These are phyloP conservation scores for Spondyliosoma cantharus DNA, from an alignment of 2,797 vertebrate genomes.

Conservation along the genomic window DNA sequence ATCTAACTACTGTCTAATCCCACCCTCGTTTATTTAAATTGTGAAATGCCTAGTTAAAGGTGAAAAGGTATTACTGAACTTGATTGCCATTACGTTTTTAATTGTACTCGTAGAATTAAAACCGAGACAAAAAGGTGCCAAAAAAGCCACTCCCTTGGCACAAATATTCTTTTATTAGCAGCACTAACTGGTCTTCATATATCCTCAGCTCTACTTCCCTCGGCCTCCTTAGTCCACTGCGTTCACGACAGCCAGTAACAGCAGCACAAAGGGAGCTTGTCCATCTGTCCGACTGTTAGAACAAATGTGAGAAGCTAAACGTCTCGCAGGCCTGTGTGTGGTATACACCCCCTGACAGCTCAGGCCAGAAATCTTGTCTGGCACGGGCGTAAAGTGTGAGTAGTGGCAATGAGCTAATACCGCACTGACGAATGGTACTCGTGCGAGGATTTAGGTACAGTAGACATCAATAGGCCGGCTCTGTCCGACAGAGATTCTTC, in stretches of 20 bases:
- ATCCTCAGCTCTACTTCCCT: conserved; percentile 13
- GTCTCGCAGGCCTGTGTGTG: conserved; percentile 28
- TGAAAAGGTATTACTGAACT: not conserved
- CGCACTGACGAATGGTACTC: conserved; percentile 53
- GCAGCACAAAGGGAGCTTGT: conserved; percentile 41
- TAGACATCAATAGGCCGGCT: conserved; percentile 47
- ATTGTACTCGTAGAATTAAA: not conserved
- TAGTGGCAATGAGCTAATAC: conserved; percentile 50
- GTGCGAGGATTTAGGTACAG: conserved; percentile 37
- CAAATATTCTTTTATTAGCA: conserved; percentile 28
- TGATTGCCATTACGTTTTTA: conserved; percentile 22
- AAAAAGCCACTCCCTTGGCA: conserved; percentile 24
- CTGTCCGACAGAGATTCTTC: conserved; percentile 62
- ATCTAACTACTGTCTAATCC: not conserved
- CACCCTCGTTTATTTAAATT: not conserved
- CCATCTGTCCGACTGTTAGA: conserved; percentile 58
- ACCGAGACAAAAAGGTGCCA: conserved; percentile 41
- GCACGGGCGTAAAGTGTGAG: conserved; percentile 40
- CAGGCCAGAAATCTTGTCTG: conserved; percentile 42
- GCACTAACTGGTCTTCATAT: conserved; percentile 2
- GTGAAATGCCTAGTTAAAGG: not conserved
- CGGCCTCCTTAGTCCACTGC: conserved; percentile 35
- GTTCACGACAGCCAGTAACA: conserved; percentile 60
- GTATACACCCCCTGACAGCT: conserved; percentile 27
- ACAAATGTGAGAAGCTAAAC: conserved; percentile 41